phyloP scores from a whole-genome alignment of 2,888 invertebrate genomes.

The Mechanitis messenoides region DNA sequence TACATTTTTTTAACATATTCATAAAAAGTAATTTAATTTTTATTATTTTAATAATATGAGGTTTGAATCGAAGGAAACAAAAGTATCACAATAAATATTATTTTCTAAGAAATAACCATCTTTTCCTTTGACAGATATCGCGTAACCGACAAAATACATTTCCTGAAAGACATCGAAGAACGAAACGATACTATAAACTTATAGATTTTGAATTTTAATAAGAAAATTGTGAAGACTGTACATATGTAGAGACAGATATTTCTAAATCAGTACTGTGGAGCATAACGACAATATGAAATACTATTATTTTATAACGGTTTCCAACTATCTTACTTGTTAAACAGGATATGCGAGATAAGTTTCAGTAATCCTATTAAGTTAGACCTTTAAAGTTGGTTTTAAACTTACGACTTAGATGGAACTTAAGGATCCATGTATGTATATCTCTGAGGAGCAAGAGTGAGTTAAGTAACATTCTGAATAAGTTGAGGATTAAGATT shows the following conservation, averaged over 20 bases:
- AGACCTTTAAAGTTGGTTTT: slow-evolving; percentile 24
- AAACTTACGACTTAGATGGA: slow-evolving; percentile 19
- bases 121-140: slow-evolving; percentile 49
- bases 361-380: slow-evolving; percentile 19
- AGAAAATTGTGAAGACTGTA: slow-evolving; percentile 67
- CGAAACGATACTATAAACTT: slow-evolving; percentile 55
- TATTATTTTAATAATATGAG: no score
- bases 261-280: slow-evolving; percentile 63
- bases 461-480: not conserved
- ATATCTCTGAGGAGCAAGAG: slow-evolving; percentile 16
- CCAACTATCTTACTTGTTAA: slow-evolving; percentile 22
- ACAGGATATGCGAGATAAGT: not conserved
- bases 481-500: no score
- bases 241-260: slow-evolving; percentile 46
- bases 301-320: slow-evolving; percentile 34
- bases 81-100: slow-evolving; percentile 11
- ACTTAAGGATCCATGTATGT: slow-evolving; percentile 18
- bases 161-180: slow-evolving; percentile 50
- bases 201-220: slow-evolving; percentile 47
- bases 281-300: slow-evolving; percentile 68
- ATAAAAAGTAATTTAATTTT: no score
- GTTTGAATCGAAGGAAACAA: not conserved
- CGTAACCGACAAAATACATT: slow-evolving; percentile 43
- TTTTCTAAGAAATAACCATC: slow-evolving; percentile 27
- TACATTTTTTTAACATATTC: no score